phyloP scores from a whole-genome alignment of 2,797 vertebrate genomes.

The Margarornis squamiger region DNA sequence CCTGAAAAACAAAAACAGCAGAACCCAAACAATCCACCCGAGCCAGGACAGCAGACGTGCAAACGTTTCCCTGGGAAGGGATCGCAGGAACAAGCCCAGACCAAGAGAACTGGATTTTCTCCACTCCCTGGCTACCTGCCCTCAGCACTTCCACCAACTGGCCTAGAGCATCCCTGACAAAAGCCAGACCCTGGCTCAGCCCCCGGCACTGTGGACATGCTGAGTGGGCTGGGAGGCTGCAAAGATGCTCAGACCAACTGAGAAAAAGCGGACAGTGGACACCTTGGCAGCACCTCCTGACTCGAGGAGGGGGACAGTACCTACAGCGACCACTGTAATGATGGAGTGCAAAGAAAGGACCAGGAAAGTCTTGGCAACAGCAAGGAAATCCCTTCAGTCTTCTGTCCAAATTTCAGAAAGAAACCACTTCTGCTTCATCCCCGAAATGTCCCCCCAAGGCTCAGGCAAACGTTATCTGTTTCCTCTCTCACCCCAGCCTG shows the following conservation, averaged over 20 bases:
- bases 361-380: not conserved
- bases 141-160: slow-evolving; percentile 47
- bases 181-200: slow-evolving; percentile 18
- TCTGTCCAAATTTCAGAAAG: not conserved
- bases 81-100: not conserved
- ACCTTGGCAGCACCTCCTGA: fast-evolving
- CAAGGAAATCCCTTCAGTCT: not conserved
- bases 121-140: slow-evolving; percentile 35
- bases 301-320: fast-evolving
- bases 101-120: slow-evolving; percentile 16
- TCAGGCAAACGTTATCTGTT: not conserved
- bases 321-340: fast-evolving
- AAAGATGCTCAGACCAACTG: fast-evolving
- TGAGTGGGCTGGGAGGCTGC: not conserved
- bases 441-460: not conserved
- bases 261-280: fast-evolving
- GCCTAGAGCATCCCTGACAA: not conserved
- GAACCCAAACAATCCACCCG: slow-evolving; percentile 38
- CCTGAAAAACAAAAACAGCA: slow-evolving; percentile 56
- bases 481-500: not conserved
- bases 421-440: not conserved
- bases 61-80: slow-evolving; percentile 28
- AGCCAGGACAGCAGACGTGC: slow-evolving; percentile 38
- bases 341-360: not conserved
- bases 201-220: fast-evolving